Base-by-base conservation (phyloP, 2,888 invertebrate genomes). In the Rutpela maculata region DNA sequence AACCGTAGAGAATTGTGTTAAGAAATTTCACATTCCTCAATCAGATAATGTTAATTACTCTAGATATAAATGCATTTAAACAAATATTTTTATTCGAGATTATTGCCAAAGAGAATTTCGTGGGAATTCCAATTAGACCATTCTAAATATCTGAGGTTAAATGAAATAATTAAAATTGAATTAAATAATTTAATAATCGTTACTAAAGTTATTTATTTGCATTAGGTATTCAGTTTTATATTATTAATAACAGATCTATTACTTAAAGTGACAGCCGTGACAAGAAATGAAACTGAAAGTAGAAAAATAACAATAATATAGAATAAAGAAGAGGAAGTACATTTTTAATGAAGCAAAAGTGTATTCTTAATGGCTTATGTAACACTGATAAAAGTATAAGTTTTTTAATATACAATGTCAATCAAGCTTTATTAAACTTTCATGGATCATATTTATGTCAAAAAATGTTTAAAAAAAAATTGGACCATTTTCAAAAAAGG, bases 301-400 rank as follows among this genome's bases (percentile, higher is more conserved):
- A 50, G 5, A 50, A 50, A n/a, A 15, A 50, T 7, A 50, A 35
- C 31, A 26, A 26, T 43, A n/a, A 50, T 50, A 50, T 4, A 50
- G 6, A 50, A 50, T 50, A 50, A 50, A 50, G 50, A n/a, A 50
- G n/a, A 50, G 50, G n/a, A 50, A 50, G n/a, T n/a, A n/a, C n/a
- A 4, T 50, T 50, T n/a, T n/a, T 50, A 35, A 35, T 35, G 31
- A 35, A 9, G 31, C 31, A 35, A 35, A 35, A 35, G 31, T 35
- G 31, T 35, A 35, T 35, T 35, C 9, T 35, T 35, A 7, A 35
- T 9, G 31, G 31, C 31, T 35, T 7, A 35, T 35, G 9, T 35
- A 35, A n/a, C n/a, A n/a, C n/a, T n/a, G n/a, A n/a, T n/a, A n/a
- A n/a, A n/a, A n/a, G n/a, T n/a, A n/a, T n/a, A n/a, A n/a, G n/a